A percentile compares a stretch with the other conserved stretches of the same genome.
These are phyloP conservation scores for Entomyzon cyanotis DNA, from an alignment of 2,113 vertebrate species.

Conservation along the genomic window DNA sequence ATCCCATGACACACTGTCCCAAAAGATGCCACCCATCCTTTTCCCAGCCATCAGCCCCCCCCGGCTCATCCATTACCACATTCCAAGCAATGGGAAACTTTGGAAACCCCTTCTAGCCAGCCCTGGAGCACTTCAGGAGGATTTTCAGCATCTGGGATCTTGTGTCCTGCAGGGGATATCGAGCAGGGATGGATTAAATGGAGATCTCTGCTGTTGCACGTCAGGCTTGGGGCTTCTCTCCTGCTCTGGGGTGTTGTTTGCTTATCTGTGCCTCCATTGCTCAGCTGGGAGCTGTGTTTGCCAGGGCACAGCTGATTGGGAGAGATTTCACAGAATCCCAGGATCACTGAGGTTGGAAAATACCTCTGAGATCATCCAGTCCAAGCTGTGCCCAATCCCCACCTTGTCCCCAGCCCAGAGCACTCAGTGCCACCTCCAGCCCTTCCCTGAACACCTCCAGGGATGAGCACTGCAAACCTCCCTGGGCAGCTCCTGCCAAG, in stretches of 20 bases:
- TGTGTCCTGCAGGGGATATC: not conserved
- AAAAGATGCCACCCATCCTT: not conserved
- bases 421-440: not conserved
- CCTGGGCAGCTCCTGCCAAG: not conserved
- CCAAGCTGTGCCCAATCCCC: not conserved
- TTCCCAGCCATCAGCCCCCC: not conserved
- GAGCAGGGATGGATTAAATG: not conserved
- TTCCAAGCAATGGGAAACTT: not conserved
- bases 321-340: not conserved
- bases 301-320: not conserved
- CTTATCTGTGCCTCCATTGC: not conserved
- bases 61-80: not conserved
- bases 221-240: not conserved
- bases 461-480: not conserved
- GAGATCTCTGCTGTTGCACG: not conserved
- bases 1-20: rapidly evolving
- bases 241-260: not conserved
- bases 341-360: not conserved
- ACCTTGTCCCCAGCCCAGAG: not conserved
- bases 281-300: not conserved
- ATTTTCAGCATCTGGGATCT: not conserved
- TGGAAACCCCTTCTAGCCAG: rapidly evolving
- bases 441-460: not conserved
- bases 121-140: not conserved
- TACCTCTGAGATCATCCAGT: rapidly evolving